Percentiles rank a stretch among this genome's conserved stretches.
Evolutionary conservation across 2,113 vertebrate genomes (phyloP).

Genomic region (Odocoileus virginianus): DNA sequence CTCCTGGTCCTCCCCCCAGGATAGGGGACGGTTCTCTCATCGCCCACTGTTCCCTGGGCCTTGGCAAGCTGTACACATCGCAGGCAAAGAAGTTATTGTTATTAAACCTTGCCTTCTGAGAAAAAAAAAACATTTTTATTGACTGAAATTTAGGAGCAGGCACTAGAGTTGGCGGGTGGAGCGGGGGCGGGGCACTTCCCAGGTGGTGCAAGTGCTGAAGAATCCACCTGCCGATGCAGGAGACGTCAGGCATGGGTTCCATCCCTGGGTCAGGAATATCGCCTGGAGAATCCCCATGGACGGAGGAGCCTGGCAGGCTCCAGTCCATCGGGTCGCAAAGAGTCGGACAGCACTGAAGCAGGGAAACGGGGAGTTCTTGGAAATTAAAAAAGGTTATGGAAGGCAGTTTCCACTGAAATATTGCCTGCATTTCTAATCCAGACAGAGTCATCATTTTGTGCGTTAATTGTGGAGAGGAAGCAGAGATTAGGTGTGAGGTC

Average conservation of each 20-base stretch:
- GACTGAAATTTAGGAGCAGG: neutral
- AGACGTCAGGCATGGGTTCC: neutral
- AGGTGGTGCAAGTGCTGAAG: neutral
- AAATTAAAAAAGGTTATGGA: accelerated
- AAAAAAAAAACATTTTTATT: no score
- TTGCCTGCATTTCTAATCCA: neutral
- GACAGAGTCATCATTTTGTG: neutral
- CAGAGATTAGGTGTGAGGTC: neutral
- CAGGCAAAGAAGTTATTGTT: neutral
- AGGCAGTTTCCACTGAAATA: accelerated
- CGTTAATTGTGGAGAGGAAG: neutral
- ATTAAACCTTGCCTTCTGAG: neutral
- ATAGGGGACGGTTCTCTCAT: accelerated
- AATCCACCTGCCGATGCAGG: neutral
- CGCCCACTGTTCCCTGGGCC: neutral
- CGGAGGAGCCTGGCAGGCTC: neutral
- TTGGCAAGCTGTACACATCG: no score
- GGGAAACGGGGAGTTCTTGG: neutral
- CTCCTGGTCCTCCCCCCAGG: no score
- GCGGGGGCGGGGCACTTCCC: accelerated
- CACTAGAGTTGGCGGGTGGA: neutral
- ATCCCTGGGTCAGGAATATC: neutral
- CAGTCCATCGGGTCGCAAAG: neutral
- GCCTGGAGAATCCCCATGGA: neutral
- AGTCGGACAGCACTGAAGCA: neutral